Base-by-base conservation (phyloP, 2,113 vertebrate genomes). In the Phrynosoma platyrhinos region DNA sequence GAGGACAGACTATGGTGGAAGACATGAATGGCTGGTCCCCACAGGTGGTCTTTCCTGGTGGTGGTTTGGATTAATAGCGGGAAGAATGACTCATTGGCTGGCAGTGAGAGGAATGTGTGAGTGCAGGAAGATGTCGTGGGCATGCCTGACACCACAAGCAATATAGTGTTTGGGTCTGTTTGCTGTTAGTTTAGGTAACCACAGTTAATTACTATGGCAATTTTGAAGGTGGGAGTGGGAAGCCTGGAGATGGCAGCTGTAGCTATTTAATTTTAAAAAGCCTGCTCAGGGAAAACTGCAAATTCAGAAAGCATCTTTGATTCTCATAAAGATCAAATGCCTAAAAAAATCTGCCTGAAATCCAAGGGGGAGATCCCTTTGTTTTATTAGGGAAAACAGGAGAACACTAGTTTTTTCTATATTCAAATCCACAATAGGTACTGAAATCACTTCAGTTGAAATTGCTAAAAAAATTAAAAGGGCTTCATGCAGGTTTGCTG, bases 11-110 rank as follows among this genome's bases (percentile, higher is more conserved):
- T 16, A 47, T 27, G 0, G 69, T 0, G 84, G 69, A 82, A 92
- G 68, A 13, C 69, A 66, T 2, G 55, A 88, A 74, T 5, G 85
- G 88, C 81, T 23, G 83, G 32, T 64, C 40, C 82, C 82, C 64
- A 78, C 84, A n/a, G 91, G 93, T 88, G 88, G 72, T 91, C 83
- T 77, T 52, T 9, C 30, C 69, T 76, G 72, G 82, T 47, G 91
- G 25, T 0, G 0, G 77, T 47, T 69, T 79, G 66, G 0, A 1
- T 1, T 68, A 82, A 76, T 71, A 92, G 88, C 80, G 53, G 87
- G 82, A 79, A 72, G 23, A 0, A 47, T 90, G 89, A 80, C 83
- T 92, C 91, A 68, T 8, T 0, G 71, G 79, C 91, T 84, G 87
- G 85, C 82, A 10, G 66, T 76, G 84, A 40, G 1, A 40, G 86